These are phyloP conservation scores for Parus major DNA, from an alignment of 2,113 vertebrate species.

Conservation along the genomic window DNA sequence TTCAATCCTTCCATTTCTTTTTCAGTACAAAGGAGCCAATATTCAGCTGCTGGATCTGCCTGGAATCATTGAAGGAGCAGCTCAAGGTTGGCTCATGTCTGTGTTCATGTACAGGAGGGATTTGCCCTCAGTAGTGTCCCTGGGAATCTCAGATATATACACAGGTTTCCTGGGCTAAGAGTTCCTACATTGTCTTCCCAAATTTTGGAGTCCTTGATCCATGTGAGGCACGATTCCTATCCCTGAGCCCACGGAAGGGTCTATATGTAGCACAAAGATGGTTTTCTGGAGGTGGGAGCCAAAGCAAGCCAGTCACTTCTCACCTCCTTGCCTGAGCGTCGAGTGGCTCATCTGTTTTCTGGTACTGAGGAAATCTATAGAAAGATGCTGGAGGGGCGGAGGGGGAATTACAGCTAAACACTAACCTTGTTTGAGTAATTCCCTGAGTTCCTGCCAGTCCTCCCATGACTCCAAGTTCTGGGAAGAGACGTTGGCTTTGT, in stretches of 20 bases:
- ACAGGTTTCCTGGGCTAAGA: background rate
- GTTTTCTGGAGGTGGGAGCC: conserved; percentile 56
- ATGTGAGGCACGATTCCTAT: conserved; percentile 12
- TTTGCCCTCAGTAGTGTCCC: background rate
- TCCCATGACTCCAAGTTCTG: background rate
- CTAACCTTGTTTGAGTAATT: background rate
- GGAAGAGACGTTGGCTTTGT: background rate
- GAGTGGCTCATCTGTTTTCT: conserved; percentile 39
- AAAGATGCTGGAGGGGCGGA: background rate
- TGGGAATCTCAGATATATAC: background rate
- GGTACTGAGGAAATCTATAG: conserved; percentile 21
- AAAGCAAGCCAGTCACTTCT: conserved; percentile 47
- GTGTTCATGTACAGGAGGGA: background rate
- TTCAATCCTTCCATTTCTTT: background rate
- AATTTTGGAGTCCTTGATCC: background rate
- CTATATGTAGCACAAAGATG: background rate
- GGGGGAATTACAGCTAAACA: background rate
- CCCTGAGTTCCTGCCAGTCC: background rate
- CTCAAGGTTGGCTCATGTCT: conserved; percentile 83
- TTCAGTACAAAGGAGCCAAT: conserved; percentile 97
- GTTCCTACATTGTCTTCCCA: background rate
- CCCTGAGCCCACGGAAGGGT: background rate
- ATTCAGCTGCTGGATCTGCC: conserved; percentile 97
- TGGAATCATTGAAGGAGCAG: conserved; percentile 97
- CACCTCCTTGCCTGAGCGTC: conserved; percentile 22